phyloP scores from a whole-genome alignment of 2,113 vertebrate genomes.

The Microcebus lehilahytsara region DNA sequence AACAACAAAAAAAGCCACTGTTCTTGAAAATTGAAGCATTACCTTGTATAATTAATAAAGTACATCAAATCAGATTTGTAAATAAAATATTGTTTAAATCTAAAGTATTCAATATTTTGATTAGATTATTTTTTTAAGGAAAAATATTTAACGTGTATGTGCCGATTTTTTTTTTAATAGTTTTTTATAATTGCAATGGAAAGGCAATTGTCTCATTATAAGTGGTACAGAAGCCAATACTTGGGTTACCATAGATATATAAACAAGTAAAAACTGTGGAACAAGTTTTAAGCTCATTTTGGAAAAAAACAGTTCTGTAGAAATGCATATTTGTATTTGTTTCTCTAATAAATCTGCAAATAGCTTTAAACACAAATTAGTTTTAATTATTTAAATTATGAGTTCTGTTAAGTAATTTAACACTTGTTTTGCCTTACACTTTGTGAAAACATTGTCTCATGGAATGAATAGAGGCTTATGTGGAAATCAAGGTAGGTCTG shows the following conservation, averaged over 20 bases:
- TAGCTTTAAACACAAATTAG: constrained; percentile 88
- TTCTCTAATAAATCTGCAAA: constrained; percentile 89
- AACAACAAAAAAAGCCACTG: constrained; percentile 56
- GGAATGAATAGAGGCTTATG: constrained; percentile 81
- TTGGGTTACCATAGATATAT: constrained; percentile 81
- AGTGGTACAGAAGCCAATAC: constrained; percentile 80
- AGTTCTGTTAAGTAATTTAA: constrained; percentile 85
- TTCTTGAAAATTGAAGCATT: constrained; percentile 81
- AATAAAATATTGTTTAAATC: constrained; percentile 80
- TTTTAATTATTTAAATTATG: constrained; percentile 90
- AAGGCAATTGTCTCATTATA: constrained; percentile 81
- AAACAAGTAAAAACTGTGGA: constrained; percentile 81
- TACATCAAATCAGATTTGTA: constrained; percentile 80
- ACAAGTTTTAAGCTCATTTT: constrained; percentile 85
- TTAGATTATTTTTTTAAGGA: constrained; percentile 82
- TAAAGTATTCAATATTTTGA: constrained; percentile 80
- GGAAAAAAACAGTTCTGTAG: constrained; percentile 85
- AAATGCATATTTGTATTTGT: constrained; percentile 87
- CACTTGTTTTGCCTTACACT: constrained; percentile 85
- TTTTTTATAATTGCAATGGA: constrained; percentile 75
- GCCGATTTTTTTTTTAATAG: constrained; percentile 77
- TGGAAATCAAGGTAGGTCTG: constrained; percentile 83
- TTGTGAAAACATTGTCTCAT: constrained; percentile 79
- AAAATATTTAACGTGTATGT: constrained; percentile 80
- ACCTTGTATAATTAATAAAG: constrained; percentile 80